Base-by-base conservation (phyloP, 2,888 invertebrate species). In the Leptinotarsa peninsularis region DNA sequence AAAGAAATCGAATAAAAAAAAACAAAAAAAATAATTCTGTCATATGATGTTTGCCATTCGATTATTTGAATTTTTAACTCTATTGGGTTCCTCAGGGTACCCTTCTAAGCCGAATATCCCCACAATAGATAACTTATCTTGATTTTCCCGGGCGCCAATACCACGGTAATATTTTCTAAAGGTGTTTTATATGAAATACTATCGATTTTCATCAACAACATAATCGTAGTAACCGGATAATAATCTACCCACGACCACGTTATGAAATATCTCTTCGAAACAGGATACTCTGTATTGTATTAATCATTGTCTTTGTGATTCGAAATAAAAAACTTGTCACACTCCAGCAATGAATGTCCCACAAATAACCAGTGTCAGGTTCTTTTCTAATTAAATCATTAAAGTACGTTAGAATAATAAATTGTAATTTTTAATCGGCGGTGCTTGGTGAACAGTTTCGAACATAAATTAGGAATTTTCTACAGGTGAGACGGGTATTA, bases 401-500 rank as follows among this genome's bases (percentile, higher is more conserved):
- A 70, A 58, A 70, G 60, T 58, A 60, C 70, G 70, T 70, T 70
- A 58, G n/a, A 67, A 66, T 54, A 76, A 68, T 74, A 70, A 74
- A 74, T 74, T 58, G 18, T 70, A n/a, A 66, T 76, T 74, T 63
- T 71, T 76, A 68, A 66, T 70, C 63, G 49, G 58, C 49, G 49
- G 49, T 49, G 63, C 75, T 75, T 71, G 73, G 70, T 71, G 73
- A 77, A 75, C 71, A 58, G 68, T 75, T 75, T 74, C 56, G 72
- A 73, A 67, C 77, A 81, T 81, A 81, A 81, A 81, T 81, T 76
- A 80, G 74, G 76, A 79, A 80, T 80, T 80, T 77, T 77, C 73
- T 81, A 81, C 77, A 78, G 71, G 73, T 75, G 72, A 71, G 78
- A 79, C 79, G 77, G 76, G 81, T 78, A 83, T 82, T 83, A 84